Base-by-base conservation (phyloP, 2,113 vertebrate species). In the Indicator indicator region DNA sequence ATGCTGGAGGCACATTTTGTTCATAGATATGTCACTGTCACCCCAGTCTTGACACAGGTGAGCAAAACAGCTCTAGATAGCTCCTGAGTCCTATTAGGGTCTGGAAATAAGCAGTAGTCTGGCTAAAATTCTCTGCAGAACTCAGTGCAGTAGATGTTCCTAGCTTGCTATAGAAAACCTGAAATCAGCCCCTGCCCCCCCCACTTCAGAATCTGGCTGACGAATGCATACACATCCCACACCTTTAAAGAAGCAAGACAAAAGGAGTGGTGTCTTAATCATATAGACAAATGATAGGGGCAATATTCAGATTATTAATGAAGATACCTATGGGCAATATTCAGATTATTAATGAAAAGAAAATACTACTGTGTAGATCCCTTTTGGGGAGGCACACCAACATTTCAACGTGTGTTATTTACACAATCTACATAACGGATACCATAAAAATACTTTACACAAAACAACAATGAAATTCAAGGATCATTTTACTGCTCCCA, bases 11-110 rank as follows among this genome's bases (percentile, higher is more conserved):
- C 10, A 36, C 17, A 17, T 42, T 64, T 82, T 59, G 16, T n/a
- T 33, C 0, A 2, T 15, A 64, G 36, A 4, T 33, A 46, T 23
- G 59, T 90, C 33, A 48, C 15, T 54, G 33, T 17, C 52, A 4
- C 18, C 11, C 14, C 1, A 5, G 14, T 28, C 36, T 36, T 86
- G 27, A 90, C 9, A 50, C 0, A 63, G 19, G 26, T 54, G n/a
- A 88, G 28, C 24, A 84, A 63, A 87, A 11, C 23, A 60, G 48
- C 36, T 77, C 54, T 46, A 71, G 16, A 12, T 18, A 67, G 9
- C 32, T 8, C 11, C 42, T 21, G 63, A 27, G 12, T 0, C 0
- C 76, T 73, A 72, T 15, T 15, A 36, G 15, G 11, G 7, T 59
- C 40, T 38, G 65, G 68, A 92, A 86, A 75, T 17, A 63, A 52